Evolutionary conservation across 1,140 invertebrate species (phyloP).

Genomic region (Drosophila elegans): DNA sequence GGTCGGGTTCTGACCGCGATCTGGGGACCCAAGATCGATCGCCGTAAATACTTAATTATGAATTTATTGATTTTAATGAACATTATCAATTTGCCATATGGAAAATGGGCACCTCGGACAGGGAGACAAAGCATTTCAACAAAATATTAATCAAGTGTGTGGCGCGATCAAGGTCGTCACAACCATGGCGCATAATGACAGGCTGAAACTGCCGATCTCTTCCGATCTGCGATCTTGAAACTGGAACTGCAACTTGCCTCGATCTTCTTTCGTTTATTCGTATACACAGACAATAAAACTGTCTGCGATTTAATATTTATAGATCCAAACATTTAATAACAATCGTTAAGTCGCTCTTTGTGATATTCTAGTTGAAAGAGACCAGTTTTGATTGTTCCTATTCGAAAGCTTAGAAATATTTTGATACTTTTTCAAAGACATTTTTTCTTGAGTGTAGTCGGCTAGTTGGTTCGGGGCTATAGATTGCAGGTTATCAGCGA

Average conservation of each 20-base stretch:
- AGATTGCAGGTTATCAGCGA: constrained; percentile 45
- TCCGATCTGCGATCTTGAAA: background rate
- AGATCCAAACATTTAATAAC: too few species aligned
- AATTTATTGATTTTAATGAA: constrained; percentile 80
- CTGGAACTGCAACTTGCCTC: constrained; percentile 1
- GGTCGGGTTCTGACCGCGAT: background rate
- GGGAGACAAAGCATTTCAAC: constrained; percentile 34
- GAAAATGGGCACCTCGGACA: constrained; percentile 20
- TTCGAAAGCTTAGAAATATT: too few species aligned
- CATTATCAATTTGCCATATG: constrained; percentile 71
- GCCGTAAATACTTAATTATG: constrained; percentile 72
- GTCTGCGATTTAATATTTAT: too few species aligned
- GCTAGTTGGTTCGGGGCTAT: constrained; percentile 1
- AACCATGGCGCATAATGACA: constrained; percentile 30
- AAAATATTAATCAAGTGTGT: constrained; percentile 64
- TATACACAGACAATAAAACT: background rate
- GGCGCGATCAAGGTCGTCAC: constrained; percentile 25
- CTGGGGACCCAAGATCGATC: constrained; percentile 1
- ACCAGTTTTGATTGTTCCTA: too few species aligned
- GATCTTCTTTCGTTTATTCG: constrained; percentile 3
- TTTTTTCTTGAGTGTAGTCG: background rate
- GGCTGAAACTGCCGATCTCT: constrained; percentile 14
- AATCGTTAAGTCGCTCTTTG: too few species aligned
- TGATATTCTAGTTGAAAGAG: too few species aligned
- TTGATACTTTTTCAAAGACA: too few species aligned